Conservation (phyloP, 2,113 vertebrate species). For the Indicator maculatus region DNA sequence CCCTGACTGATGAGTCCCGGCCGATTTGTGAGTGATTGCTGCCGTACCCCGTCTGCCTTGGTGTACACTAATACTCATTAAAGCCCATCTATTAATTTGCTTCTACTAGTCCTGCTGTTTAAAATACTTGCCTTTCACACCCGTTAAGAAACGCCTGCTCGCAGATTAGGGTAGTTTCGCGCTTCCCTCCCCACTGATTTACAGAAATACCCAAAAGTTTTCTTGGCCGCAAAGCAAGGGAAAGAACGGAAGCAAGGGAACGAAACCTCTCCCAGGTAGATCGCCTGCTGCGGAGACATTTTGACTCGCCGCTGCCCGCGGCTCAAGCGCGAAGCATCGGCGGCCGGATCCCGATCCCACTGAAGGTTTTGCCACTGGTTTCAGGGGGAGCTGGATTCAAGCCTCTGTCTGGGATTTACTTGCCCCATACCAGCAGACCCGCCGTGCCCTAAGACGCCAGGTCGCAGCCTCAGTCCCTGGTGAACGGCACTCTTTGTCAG, state of each 20-base stretch:
- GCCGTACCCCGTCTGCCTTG: slow-evolving; percentile 30
- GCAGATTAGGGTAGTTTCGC: neutral
- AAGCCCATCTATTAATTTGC: slow-evolving; percentile 47
- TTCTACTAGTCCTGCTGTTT: slow-evolving; percentile 2
- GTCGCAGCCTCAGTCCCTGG: neutral
- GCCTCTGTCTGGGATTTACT: neutral
- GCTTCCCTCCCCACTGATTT: neutral
- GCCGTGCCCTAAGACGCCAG: fast-evolving
- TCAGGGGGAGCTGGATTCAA: neutral
- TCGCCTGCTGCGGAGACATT: neutral
- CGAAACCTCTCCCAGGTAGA: neutral
- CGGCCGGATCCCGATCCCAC: neutral
- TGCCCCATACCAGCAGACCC: neutral
- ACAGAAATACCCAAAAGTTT: neutral
- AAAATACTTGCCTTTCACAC: neutral
- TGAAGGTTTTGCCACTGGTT: neutral
- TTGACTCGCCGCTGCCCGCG: neutral
- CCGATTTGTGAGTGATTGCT: slow-evolving; percentile 41
- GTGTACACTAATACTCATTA: slow-evolving; percentile 60
- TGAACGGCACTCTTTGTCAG: neutral
- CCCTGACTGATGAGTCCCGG: neutral
- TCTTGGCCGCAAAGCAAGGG: neutral
- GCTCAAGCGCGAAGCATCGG: neutral
- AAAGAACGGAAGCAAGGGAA: neutral
- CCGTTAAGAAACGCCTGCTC: neutral